These are phyloP conservation scores for Meghimatium bilineatum DNA, from an alignment of 2,888 invertebrate species.

Conservation along the genomic window DNA sequence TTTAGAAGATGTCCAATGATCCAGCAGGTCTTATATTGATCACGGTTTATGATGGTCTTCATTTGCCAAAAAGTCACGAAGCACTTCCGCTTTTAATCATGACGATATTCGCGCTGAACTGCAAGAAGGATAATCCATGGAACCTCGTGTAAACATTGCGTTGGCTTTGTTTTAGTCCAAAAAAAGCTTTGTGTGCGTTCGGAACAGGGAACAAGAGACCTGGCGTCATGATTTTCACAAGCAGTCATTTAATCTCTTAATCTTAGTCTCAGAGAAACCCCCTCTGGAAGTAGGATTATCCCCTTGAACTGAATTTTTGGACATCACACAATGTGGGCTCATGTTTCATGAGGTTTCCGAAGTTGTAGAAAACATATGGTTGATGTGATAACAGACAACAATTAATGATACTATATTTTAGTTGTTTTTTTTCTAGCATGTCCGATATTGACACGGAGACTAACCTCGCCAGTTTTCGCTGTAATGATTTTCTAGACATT, in stretches of 20 bases:
- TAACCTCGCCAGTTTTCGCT: no score
- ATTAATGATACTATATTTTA: no score
- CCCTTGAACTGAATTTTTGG: neutral
- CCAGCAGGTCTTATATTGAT: no score
- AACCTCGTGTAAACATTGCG: neutral
- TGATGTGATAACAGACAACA: no score
- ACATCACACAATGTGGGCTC: neutral
- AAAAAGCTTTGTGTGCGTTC: neutral
- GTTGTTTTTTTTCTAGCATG: no score
- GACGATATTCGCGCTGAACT: neutral
- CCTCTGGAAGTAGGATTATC: neutral
- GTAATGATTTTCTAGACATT: no score
- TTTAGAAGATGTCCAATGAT: no score
- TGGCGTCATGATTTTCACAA: neutral
- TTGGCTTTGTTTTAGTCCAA: constrained; percentile 16
- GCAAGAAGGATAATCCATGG: neutral
- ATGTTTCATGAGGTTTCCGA: neutral
- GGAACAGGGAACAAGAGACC: no score
- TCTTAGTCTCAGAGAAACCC: neutral
- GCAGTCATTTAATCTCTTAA: neutral
- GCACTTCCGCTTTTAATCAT: constrained; percentile 11
- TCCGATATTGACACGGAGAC: no score
- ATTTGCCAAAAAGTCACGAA: constrained; percentile 9
- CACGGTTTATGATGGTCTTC: no score
- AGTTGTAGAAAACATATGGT: neutral